Evolutionary conservation across 1,140 invertebrate genomes (phyloP).

Genomic region (Limonius californicus): DNA sequence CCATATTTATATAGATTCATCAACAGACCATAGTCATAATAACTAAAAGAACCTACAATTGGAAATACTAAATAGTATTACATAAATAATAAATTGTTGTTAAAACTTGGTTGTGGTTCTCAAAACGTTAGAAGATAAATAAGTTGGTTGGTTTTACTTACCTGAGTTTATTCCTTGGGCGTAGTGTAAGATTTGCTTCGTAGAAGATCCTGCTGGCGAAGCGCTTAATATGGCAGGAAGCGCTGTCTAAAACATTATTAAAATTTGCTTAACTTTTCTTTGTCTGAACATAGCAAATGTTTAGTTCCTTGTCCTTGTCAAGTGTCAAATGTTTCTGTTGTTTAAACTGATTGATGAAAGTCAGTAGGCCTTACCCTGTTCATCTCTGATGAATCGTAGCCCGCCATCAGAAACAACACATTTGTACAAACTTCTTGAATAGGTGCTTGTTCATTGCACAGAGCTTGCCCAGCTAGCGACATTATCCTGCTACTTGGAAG

Average conservation of each 20-base stretch:
- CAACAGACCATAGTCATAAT: not conserved
- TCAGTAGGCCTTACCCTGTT: conserved; percentile 44
- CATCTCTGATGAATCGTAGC: conserved; percentile 51
- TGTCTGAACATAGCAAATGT: too few species aligned
- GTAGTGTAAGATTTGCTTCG: conserved; percentile 69
- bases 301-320: too few species aligned
- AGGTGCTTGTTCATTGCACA: conserved; percentile 46
- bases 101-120: too few species aligned
- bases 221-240: conserved; percentile 70
- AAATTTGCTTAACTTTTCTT: too few species aligned
- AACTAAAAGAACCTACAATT: conserved; percentile 2
- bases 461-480: not conserved
- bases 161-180: conserved; percentile 54
- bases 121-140: too few species aligned
- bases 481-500: not conserved
- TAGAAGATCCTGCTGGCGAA: conserved; percentile 73
- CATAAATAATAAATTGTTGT: too few species aligned
- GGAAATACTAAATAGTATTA: too few species aligned
- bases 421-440: conserved; percentile 51
- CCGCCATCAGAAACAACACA: conserved; percentile 53
- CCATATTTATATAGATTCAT: conserved; percentile 44
- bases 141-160: too few species aligned
- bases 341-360: too few species aligned
- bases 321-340: too few species aligned
- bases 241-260: conserved; percentile 53